These are phyloP conservation scores for Diorhabda sublineata DNA, from an alignment of 1,140 invertebrate species.

Conservation along the genomic window DNA sequence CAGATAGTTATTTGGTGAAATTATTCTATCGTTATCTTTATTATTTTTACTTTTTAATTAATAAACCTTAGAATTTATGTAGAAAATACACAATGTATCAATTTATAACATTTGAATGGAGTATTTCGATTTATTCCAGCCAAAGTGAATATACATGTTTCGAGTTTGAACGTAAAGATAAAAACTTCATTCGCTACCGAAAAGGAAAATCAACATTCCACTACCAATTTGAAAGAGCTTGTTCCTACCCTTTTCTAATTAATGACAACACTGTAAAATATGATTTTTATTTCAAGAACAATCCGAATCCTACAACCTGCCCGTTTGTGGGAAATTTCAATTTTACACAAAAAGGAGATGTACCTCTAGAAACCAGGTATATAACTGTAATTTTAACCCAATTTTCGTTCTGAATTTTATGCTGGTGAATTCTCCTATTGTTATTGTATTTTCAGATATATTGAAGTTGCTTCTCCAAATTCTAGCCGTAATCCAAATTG, in stretches of 20 bases:
- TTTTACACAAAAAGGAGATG: background rate
- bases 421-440: too few relatives aligned
- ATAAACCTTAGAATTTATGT: too few relatives aligned
- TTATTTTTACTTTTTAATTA: too few relatives aligned
- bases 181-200: background rate
- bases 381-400: background rate
- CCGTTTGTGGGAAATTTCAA: background rate
- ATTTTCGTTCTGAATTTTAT: too few relatives aligned
- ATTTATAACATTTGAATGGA: too few relatives aligned
- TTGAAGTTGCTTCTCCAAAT: too few relatives aligned
- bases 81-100: too few relatives aligned
- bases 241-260: background rate
- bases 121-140: background rate
- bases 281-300: background rate
- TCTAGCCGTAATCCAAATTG: too few relatives aligned
- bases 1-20: too few relatives aligned
- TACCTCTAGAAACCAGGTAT: background rate
- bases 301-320: background rate
- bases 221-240: background rate
- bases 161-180: background rate
- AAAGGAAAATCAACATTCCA: background rate
- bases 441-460: too few relatives aligned
- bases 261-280: background rate
- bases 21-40: too few relatives aligned
- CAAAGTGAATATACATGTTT: background rate